These are phyloP conservation scores for Calidris pugnax DNA, from an alignment of 2,113 vertebrate species.

Conservation along the genomic window DNA sequence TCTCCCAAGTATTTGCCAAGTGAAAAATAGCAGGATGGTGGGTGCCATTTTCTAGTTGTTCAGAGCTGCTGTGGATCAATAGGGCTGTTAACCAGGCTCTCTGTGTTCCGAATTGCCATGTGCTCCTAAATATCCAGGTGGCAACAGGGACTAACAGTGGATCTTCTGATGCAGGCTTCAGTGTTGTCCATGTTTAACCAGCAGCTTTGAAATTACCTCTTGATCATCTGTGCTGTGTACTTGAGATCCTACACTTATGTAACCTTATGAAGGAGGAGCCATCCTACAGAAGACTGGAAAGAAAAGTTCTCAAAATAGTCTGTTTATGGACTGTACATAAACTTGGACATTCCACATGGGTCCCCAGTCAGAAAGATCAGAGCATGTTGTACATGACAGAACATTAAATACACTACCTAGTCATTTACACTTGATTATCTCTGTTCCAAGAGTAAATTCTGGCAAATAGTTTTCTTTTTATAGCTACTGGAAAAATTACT, in stretches of 20 bases:
- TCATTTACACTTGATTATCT: not conserved
- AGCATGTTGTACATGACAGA: not conserved
- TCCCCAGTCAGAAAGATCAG: not conserved
- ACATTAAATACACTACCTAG: not conserved
- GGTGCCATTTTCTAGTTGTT: not conserved
- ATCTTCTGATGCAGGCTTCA: not conserved
- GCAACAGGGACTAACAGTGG: not conserved
- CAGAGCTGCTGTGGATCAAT: not conserved
- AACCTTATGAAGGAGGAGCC: not conserved
- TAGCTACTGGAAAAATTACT: not conserved
- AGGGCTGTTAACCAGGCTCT: not conserved
- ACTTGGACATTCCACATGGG: not conserved
- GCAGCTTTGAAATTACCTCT: not conserved
- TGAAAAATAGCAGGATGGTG: not conserved
- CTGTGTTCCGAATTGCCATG: not conserved
- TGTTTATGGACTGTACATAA: not conserved
- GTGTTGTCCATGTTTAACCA: not conserved
- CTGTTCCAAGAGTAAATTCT: not conserved
- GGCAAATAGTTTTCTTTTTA: not conserved
- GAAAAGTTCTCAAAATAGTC: not conserved
- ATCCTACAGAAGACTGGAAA: not conserved
- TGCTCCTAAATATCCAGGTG: not conserved
- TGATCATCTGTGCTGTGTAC: not conserved
- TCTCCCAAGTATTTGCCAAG: not conserved
- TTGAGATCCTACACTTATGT: not conserved